These are phyloP conservation scores for Phalacrocorax aristotelis DNA, from an alignment of 2,113 vertebrate species.

Conservation along the genomic window DNA sequence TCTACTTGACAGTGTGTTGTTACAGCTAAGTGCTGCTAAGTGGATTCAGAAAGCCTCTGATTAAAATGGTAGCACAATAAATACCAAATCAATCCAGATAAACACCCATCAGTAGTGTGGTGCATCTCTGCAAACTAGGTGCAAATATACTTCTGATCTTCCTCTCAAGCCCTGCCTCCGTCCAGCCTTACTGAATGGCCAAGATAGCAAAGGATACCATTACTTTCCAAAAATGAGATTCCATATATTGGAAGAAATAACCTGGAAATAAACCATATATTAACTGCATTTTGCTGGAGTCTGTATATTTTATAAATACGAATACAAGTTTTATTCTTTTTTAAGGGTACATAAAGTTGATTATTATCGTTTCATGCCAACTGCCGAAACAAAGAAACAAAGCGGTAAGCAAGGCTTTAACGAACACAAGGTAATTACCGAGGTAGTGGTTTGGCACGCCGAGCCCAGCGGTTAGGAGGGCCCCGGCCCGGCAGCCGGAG, in stretches of 20 bases:
- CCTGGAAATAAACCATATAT: neutral
- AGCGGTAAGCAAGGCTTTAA: accelerated
- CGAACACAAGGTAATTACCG: neutral
- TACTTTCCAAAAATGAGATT: neutral
- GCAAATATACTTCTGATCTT: neutral
- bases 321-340: neutral
- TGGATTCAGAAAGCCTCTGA: neutral
- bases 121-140: neutral
- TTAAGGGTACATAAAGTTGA: accelerated
- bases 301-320: neutral
- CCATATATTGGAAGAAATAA: neutral
- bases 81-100: neutral
- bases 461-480: neutral
- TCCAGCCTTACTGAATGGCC: no score
- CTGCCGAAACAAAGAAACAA: accelerated
- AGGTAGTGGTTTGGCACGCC: no score
- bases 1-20: neutral
- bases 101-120: neutral
- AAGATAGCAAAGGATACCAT: neutral
- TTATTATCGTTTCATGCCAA: accelerated
- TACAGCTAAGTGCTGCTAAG: neutral
- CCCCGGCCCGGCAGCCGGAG: no score
- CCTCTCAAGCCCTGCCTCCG: neutral
- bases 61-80: neutral
- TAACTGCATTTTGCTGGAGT: neutral